These are phyloP conservation scores for Megathymus violae DNA, from an alignment of 1,140 invertebrate genomes.

Conservation along the genomic window DNA sequence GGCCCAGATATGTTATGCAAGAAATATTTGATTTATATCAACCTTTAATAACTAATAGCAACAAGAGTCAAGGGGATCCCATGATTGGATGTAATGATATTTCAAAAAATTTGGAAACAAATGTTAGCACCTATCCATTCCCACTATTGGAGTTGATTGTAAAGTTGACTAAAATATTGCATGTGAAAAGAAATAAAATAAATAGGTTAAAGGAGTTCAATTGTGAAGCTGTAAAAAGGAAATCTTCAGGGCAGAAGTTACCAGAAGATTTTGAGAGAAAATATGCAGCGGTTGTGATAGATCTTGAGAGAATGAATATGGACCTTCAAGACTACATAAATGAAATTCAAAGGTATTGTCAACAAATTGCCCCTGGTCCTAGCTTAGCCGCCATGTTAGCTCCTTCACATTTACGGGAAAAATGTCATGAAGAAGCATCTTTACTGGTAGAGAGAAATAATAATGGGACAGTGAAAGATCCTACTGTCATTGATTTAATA, in stretches of 20 bases:
- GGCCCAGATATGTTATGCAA: conserved; percentile 87
- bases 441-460: conserved; percentile 92
- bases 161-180: conserved; percentile 93
- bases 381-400: conserved; percentile 94
- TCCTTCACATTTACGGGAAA: conserved; percentile 93
- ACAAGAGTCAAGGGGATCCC: conserved; percentile 79
- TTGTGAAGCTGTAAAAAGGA: conserved; percentile 93
- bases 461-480: conserved; percentile 84
- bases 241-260: conserved; percentile 90
- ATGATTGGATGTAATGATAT: conserved; percentile 81
- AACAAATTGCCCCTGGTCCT: conserved; percentile 94
- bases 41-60: conserved; percentile 55
- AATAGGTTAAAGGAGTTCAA: conserved; percentile 94
- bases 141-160: conserved; percentile 94
- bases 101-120: conserved; percentile 73
- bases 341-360: conserved; percentile 92
- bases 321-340: conserved; percentile 94
- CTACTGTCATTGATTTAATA: conserved; percentile 90
- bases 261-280: conserved; percentile 94
- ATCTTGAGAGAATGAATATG: conserved; percentile 95
- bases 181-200: conserved; percentile 93
- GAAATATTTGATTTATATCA: conserved; percentile 72
- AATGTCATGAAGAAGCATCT: conserved; percentile 92
- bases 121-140: conserved; percentile 92
- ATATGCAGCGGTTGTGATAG: conserved; percentile 95